A percentile compares a stretch with the other conserved stretches of the same genome.
Conservation (phyloP, 2,888 invertebrate species). For the Acanthacorydalis orientalis region DNA sequence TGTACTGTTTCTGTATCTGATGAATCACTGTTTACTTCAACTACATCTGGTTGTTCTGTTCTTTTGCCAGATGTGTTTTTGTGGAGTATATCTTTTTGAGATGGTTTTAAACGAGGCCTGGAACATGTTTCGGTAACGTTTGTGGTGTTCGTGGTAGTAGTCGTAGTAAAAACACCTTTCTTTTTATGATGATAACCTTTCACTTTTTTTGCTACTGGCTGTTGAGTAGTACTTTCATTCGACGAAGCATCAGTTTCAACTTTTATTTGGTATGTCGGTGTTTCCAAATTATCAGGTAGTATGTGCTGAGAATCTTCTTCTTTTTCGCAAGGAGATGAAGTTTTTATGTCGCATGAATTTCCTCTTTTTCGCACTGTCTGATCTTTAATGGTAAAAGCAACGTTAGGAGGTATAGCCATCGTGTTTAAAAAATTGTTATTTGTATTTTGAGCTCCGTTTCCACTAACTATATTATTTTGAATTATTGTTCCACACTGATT, state of each 20-base stretch:
- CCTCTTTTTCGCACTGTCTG: neutral
- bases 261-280: neutral
- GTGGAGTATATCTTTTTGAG: neutral
- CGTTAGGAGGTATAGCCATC: slow-evolving; percentile 2
- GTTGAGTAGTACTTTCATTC: neutral
- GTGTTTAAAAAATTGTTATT: slow-evolving; percentile 5
- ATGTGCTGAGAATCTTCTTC: neutral
- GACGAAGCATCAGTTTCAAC: neutral
- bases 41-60: neutral
- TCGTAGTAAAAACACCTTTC: neutral
- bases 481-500: slow-evolving; percentile 3
- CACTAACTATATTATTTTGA: slow-evolving; percentile 1
- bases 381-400: slow-evolving; percentile 3
- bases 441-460: neutral
- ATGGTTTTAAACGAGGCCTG: neutral
- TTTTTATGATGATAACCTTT: neutral
- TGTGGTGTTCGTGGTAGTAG: neutral
- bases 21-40: neutral
- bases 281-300: neutral
- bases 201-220: neutral
- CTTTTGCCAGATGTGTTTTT: neutral
- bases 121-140: neutral
- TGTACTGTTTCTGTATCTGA: neutral
- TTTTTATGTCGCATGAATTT: neutral
- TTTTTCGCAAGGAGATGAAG: neutral